These are phyloP conservation scores for Temnopleurus reevesii DNA, from an alignment of 53 echinoderm and acorn worm species.

Conservation along the genomic window DNA sequence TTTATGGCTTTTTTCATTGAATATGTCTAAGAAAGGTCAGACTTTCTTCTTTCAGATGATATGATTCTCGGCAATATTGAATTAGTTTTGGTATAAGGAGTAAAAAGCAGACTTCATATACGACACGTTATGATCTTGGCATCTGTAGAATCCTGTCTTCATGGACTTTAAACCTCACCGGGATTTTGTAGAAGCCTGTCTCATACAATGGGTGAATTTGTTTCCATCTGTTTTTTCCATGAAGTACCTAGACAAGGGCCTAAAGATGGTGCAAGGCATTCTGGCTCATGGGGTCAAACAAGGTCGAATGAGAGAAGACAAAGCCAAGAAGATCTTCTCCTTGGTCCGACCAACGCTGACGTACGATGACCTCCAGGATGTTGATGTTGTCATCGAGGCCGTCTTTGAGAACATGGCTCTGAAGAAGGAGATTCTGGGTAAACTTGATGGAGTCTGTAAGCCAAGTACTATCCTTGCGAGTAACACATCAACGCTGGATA, in stretches of 20 bases:
- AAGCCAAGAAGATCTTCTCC: conserved; percentile 65
- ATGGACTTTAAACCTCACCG: no score
- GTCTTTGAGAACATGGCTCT: conserved; percentile 87
- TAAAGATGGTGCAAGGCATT: conserved; percentile 65
- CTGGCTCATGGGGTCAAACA: conserved; percentile 65
- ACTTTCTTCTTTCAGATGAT: no score
- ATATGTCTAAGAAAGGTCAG: no score
- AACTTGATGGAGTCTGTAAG: conserved; percentile 86
- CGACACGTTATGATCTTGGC: no score
- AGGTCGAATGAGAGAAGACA: conserved; percentile 59
- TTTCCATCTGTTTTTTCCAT: background rate
- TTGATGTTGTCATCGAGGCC: conserved; percentile 89
- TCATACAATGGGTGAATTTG: no score
- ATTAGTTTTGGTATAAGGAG: no score
- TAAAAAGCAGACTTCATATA: no score
- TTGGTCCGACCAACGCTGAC: conserved; percentile 73
- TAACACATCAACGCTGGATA: conserved; percentile 90
- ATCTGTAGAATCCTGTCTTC: no score
- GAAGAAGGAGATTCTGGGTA: conserved; percentile 83
- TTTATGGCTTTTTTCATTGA: no score
- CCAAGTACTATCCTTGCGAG: conserved; percentile 84
- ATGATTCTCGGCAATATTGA: no score
- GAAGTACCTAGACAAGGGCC: conserved; percentile 75
- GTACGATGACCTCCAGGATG: conserved; percentile 71
- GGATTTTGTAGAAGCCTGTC: no score